These are phyloP conservation scores for Eriocheir sinensis DNA, from an alignment of 1,140 invertebrate species.

Conservation along the genomic window DNA sequence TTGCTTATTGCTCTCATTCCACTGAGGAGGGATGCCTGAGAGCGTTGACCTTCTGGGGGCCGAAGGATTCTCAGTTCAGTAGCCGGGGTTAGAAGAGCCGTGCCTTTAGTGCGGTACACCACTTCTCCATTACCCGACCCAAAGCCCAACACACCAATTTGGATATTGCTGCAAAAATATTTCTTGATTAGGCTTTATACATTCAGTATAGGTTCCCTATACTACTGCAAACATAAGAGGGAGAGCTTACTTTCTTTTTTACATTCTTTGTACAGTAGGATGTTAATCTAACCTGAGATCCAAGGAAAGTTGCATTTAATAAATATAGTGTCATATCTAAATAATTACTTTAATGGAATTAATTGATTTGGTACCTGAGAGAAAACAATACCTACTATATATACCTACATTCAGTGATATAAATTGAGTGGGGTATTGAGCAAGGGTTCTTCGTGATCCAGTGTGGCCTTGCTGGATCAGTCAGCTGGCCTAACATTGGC, in stretches of 20 bases:
- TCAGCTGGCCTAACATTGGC: too few species aligned
- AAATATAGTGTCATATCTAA: too few species aligned
- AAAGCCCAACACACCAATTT: conserved; percentile 54
- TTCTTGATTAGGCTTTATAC: neutral
- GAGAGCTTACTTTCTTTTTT: neutral
- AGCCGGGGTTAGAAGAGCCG: conserved; percentile 42
- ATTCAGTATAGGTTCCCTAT: too few species aligned
- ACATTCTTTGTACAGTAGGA: too few species aligned
- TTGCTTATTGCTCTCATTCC: conserved; percentile 58
- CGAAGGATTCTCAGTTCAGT: conserved; percentile 37
- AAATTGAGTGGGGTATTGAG: conserved; percentile 4
- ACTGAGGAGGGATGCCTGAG: conserved; percentile 52
- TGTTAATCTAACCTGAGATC: too few species aligned
- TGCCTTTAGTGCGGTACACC: conserved; percentile 44
- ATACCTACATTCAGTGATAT: neutral
- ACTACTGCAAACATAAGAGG: too few species aligned
- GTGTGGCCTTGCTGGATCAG: too few species aligned
- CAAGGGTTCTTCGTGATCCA: too few species aligned
- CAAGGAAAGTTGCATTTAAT: too few species aligned
- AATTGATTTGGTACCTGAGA: neutral
- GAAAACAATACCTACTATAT: neutral
- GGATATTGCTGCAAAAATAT: conserved; percentile 36
- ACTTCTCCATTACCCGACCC: conserved; percentile 60
- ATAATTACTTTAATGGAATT: too few species aligned
- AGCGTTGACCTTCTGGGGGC: conserved; percentile 7